A percentile compares a stretch with the other conserved stretches of the same genome.
These are phyloP conservation scores for Cotesia congregata DNA, from an alignment of 2,888 invertebrate genomes.

Conservation along the genomic window DNA sequence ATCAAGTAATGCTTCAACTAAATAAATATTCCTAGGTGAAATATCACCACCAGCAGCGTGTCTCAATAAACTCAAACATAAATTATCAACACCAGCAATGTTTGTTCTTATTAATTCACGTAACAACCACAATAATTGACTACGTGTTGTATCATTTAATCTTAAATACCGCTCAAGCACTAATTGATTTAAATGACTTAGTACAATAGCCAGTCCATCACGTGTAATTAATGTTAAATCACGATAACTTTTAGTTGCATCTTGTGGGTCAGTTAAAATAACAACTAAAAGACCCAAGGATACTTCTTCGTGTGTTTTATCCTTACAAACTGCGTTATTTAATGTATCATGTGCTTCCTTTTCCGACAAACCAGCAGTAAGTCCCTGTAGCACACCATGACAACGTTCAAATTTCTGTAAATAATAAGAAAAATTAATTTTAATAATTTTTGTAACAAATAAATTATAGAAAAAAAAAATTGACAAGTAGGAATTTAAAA, in stretches of 20 bases:
- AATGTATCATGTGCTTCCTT: conserved; percentile 94
- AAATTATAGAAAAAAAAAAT: too few relatives aligned
- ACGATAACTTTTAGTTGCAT: conserved; percentile 89
- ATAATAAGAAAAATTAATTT: neutral
- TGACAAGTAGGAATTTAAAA: neutral
- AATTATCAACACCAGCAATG: conserved; percentile 88
- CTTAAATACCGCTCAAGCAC: conserved; percentile 91
- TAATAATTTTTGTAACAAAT: too few relatives aligned
- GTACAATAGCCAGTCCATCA: conserved; percentile 88
- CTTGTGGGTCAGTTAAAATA: conserved; percentile 88
- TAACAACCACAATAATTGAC: conserved; percentile 90
- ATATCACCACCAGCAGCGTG: conserved; percentile 97
- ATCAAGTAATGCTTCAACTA: conserved; percentile 92
- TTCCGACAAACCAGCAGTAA: conserved; percentile 88
- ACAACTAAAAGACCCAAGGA: conserved; percentile 90
- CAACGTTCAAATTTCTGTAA: conserved; percentile 91
- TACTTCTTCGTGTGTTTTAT: conserved; percentile 92
- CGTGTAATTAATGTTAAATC: conserved; percentile 91
- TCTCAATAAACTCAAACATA: conserved; percentile 92
- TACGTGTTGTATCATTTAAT: conserved; percentile 85
- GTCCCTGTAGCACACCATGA: conserved; percentile 81
- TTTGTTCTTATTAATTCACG: conserved; percentile 93
- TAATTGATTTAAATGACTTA: conserved; percentile 85
- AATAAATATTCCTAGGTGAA: conserved; percentile 85
- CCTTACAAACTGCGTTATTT: conserved; percentile 90